Base-by-base conservation (phyloP, 2,797 vertebrate species). In the Darevskia mixta region DNA sequence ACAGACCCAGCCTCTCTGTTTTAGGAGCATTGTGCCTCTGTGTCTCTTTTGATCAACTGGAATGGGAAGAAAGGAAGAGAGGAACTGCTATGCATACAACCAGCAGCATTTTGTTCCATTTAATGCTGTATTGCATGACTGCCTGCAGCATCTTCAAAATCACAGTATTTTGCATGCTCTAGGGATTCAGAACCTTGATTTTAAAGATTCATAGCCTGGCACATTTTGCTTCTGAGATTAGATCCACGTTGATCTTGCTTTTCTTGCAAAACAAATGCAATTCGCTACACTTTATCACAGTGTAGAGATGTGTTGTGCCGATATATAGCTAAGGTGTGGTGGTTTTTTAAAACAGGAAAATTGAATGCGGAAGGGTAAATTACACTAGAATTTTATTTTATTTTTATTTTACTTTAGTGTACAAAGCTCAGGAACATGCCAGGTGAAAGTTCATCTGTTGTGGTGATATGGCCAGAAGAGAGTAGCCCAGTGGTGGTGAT, bases 351-450 rank as follows among this genome's bases (percentile, higher is more conserved):
- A 87, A 35, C 72, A 92, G 87, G 25, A 95, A 95, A 95, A 71
- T 85, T 93, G 88, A 88, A 80, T 86, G 41, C 88, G 85, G 77
- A 90, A 94, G 80, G 94, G 90, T 71, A 80, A 72, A 72, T 80
- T 92, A 92, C 61, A 90, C 88, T n/a, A 91, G 80, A 96, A 95
- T 89, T 93, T 95, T 94, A 90, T 90, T 95, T 94, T 82, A 45
- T 45, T n/a, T n/a, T 64, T 49, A 11, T n/a, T 10, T 71, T n/a
- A n/a, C 11, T 1, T 71, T 71, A 32, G 4, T 69, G 66, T 9
- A 29, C n/a, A 17, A 45, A 45, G 67, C 67, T 32, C 17, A 32
- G 66, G 4, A 69, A 43, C 13, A 67, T 75, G 10, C 23, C 64
- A 82, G n/a, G 45, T 17, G 35, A 23, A 73, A 17, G 32, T 73